Conservation (phyloP, 2,888 invertebrate species). For the Papilio protenor region DNA sequence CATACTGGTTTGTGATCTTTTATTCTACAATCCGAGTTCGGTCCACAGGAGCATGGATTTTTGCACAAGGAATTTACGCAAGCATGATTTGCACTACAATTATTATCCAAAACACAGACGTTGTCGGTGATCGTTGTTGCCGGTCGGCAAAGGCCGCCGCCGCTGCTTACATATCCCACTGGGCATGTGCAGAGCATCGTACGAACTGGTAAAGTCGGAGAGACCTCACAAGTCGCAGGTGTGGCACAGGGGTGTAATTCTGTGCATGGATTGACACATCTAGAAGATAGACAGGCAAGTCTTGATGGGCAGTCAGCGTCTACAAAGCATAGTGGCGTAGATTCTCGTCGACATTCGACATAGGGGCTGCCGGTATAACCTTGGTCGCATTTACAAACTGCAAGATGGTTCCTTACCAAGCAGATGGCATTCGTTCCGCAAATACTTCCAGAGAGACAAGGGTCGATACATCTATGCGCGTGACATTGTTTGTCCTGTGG, state of each 20-base stretch:
- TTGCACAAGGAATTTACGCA: conserved; percentile 92
- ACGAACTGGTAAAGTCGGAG: conserved; percentile 91
- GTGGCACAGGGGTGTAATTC: conserved; percentile 90
- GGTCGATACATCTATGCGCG: conserved; percentile 93
- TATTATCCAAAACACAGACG: conserved; percentile 89
- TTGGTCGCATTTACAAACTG: conserved; percentile 92
- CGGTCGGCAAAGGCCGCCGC: conserved; percentile 92
- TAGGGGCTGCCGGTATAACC: conserved; percentile 92
- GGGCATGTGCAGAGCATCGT: conserved; percentile 96
- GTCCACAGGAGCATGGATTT: conserved; percentile 94
- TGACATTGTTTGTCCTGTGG: conserved; percentile 93
- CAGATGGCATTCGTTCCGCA: conserved; percentile 93
- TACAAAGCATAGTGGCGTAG: conserved; percentile 89
- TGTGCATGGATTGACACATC: conserved; percentile 93
- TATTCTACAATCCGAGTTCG: conserved; percentile 93
- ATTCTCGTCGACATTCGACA: conserved; percentile 89
- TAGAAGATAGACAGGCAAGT: conserved; percentile 91
- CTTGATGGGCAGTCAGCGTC: conserved; percentile 93
- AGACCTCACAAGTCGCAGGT: conserved; percentile 92
- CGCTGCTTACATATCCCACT: conserved; percentile 93
- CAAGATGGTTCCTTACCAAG: conserved; percentile 90
- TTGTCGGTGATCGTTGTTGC: conserved; percentile 86
- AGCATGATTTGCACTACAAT: conserved; percentile 91
- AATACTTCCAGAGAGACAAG: conserved; percentile 90
- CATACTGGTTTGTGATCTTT: conserved; percentile 94